A percentile compares a stretch with the other conserved stretches of the same genome.
Evolutionary conservation across 2,888 invertebrate genomes (phyloP).

Genomic region (Hyles lineata): DNA sequence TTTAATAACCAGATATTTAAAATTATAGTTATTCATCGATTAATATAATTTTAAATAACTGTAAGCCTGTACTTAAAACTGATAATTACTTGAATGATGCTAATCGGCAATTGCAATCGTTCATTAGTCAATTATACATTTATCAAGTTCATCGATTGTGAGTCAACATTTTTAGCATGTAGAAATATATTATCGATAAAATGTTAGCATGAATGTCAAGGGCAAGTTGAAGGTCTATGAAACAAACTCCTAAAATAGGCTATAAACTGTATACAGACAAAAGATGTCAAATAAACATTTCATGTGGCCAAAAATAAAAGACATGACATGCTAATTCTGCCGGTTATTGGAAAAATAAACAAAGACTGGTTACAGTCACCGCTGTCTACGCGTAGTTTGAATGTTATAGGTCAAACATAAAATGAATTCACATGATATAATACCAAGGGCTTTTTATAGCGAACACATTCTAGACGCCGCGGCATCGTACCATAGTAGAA

Average conservation of each 20-base stretch:
- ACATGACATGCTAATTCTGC: neutral
- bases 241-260: neutral
- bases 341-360: neutral
- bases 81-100: neutral
- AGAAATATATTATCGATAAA: neutral
- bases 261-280: neutral
- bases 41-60: neutral
- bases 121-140: neutral
- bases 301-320: neutral
- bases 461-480: too few relatives aligned
- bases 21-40: neutral
- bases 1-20: too few relatives aligned
- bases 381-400: too few relatives aligned
- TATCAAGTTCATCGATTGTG: neutral
- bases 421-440: too few relatives aligned
- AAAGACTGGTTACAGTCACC: too few relatives aligned
- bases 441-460: too few relatives aligned
- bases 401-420: too few relatives aligned
- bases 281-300: neutral
- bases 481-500: too few relatives aligned
- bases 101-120: neutral
- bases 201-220: conserved; percentile 6
- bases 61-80: neutral
- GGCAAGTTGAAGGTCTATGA: neutral
- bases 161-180: neutral